Base-by-base conservation (phyloP, 2,797 vertebrate genomes). In the Girardinus metallicus region DNA sequence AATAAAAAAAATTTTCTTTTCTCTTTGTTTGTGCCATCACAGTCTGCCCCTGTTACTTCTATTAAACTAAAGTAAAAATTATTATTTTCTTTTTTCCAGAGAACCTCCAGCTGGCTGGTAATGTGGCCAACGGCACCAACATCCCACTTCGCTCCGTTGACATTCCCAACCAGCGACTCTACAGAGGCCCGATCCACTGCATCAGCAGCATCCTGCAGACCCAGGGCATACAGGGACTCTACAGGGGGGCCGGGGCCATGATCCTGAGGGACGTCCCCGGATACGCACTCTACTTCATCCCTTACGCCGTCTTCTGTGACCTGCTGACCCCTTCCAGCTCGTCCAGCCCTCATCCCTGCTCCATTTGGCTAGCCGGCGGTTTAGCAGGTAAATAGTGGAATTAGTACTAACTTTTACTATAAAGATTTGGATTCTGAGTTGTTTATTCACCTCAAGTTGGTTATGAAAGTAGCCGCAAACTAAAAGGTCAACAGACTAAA, bases 261-360 rank as follows among this genome's bases (percentile, higher is more conserved):
- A 76, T 99, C 39, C 95, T 99, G 79, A 95, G 99, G 84, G 99
- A 99, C 15, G 77, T 99, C 26, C 98, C 99, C 0, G 99, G 99
- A 0, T 99, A 99, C 81, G 93, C 95, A 1, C 94, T 98, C 77
- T 99, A 99, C 91, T 99, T 99, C 87, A 94, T 98, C 83, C 98
- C 98, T 0, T 99, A 99, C 8, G 87, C 93, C 0, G 57, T 97
- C 51, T 89, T 99, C 86, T 97, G 96, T 57, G 85, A 95, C 80
- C 96, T 97, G 96, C 88, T 98, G 86, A 97, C 90, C 4, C 95
- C 97, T 0, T 96, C 97, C 0, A 62, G 86, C 83, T 85, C 74
- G 1, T 51, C 94, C 0, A 90, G 89, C 51, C 96, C 96, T 4
- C 95, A 95, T 73, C 94, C 95, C 0, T 95, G 87, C 70, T 94